These are phyloP conservation scores for Lysandra coridon DNA, from an alignment of 2,888 invertebrate species.

Conservation along the genomic window DNA sequence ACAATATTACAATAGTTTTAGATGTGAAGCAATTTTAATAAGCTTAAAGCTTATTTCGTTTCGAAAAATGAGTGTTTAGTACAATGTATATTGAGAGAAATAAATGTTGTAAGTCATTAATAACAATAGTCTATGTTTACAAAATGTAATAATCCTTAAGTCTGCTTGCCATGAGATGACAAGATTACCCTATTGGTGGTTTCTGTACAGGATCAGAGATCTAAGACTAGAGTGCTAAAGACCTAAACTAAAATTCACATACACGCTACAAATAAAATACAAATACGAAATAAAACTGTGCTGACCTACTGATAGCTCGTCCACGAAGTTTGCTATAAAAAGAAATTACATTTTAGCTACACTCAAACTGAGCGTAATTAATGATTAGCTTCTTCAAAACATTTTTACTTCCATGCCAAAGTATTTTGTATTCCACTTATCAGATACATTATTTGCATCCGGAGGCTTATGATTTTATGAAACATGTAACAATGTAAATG, in stretches of 20 bases:
- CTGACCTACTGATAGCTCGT: constrained; percentile 90
- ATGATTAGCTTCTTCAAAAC: constrained; percentile 28
- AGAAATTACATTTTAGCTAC: constrained; percentile 55
- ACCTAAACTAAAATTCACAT: constrained; percentile 33
- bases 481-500: constrained; percentile 1
- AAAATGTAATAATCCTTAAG: neutral
- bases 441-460: neutral
- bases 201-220: neutral
- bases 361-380: constrained; percentile 36
- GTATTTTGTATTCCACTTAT: neutral
- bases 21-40: neutral
- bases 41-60: neutral
- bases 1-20: constrained; percentile 4
- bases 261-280: constrained; percentile 39
- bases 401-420: neutral
- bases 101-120: neutral
- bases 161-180: neutral
- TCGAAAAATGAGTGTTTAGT: neutral
- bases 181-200: neutral
- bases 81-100: neutral
- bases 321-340: constrained; percentile 89
- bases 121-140: neutral
- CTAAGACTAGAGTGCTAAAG: constrained; percentile 17
- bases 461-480: neutral
- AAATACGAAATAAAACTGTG: constrained; percentile 55